Percentiles rank a stretch among this genome's conserved stretches.
phyloP scores from a whole-genome alignment of 2,888 invertebrate species.

The Diploptera punctata region DNA sequence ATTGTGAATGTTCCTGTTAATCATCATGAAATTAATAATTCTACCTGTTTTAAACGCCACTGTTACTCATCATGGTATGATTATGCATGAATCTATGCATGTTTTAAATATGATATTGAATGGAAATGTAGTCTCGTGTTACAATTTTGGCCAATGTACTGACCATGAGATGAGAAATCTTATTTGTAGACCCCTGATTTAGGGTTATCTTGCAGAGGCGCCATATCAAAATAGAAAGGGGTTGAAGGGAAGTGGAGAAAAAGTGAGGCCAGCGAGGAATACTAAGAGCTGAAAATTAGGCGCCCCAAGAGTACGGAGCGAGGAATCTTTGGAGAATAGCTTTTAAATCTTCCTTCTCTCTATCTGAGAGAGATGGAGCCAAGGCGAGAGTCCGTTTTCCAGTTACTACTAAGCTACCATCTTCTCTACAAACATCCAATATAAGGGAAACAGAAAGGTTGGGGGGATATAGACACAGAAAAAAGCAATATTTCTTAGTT shows the following conservation, averaged over 20 bases:
- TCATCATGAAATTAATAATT: too few relatives aligned
- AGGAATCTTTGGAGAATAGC: slow-evolving; percentile 11
- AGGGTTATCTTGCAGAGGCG: background rate
- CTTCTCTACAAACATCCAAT: background rate
- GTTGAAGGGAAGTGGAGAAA: background rate
- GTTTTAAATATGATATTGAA: too few relatives aligned
- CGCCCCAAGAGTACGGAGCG: slow-evolving; percentile 12
- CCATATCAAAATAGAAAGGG: background rate
- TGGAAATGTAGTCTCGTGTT: too few relatives aligned
- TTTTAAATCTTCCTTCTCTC: slow-evolving; percentile 24
- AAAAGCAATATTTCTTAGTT: slow-evolving; percentile 9
- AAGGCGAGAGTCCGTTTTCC: background rate
- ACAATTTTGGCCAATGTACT: too few relatives aligned
- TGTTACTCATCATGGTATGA: too few relatives aligned
- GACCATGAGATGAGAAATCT: too few relatives aligned
- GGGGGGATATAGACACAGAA: background rate
- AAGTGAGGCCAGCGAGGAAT: slow-evolving; percentile 2
- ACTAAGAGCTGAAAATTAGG: slow-evolving; percentile 28
- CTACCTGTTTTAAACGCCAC: too few relatives aligned
- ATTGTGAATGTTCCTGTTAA: too few relatives aligned
- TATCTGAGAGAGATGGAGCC: background rate
- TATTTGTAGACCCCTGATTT: too few relatives aligned
- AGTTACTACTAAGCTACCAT: background rate
- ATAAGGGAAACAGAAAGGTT: background rate
- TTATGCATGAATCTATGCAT: too few relatives aligned